Evolutionary conservation across 2,888 invertebrate species (phyloP).

Genomic region (Clunio marinus): DNA sequence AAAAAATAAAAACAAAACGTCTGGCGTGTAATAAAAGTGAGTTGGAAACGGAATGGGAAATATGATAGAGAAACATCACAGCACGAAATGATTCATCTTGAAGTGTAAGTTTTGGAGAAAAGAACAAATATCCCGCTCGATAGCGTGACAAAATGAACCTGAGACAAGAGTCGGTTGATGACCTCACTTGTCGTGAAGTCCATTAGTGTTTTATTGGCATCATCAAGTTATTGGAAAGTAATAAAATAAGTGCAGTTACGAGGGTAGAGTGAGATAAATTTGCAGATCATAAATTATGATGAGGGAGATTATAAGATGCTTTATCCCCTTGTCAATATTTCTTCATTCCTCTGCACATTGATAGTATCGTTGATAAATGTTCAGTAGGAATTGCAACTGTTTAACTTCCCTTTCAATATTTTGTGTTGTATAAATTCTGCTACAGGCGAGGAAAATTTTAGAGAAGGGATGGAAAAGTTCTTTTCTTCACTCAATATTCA

Average conservation of each 20-base stretch:
- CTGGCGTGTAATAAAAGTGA: constrained; percentile 19
- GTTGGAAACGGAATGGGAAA: constrained; percentile 5
- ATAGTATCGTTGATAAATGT: constrained; percentile 22
- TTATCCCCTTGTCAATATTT: constrained; percentile 8
- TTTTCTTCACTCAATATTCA: constrained; percentile 17
- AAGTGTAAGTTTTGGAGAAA: constrained; percentile 1
- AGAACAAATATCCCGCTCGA: background rate
- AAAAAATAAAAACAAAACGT: constrained; percentile 20
- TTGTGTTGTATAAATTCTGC: too few species aligned
- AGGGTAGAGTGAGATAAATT: too few species aligned
- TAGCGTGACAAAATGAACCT: constrained; percentile 2
- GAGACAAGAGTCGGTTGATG: background rate
- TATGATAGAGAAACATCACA: constrained; percentile 19
- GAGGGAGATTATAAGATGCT: background rate
- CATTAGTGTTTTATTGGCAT: constrained; percentile 24
- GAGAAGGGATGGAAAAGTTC: background rate
- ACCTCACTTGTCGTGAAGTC: constrained; percentile 2
- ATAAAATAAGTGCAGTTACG: too few species aligned
- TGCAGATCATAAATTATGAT: constrained; percentile 5
- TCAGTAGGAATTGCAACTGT: constrained; percentile 29
- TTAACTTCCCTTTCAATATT: background rate
- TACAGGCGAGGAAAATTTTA: constrained; percentile 8
- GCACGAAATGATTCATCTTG: constrained; percentile 19
- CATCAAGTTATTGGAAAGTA: background rate
- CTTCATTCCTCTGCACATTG: constrained; percentile 8